Conservation (phyloP, 1,140 invertebrate species). For the Panagrolaimus sp. region DNA sequence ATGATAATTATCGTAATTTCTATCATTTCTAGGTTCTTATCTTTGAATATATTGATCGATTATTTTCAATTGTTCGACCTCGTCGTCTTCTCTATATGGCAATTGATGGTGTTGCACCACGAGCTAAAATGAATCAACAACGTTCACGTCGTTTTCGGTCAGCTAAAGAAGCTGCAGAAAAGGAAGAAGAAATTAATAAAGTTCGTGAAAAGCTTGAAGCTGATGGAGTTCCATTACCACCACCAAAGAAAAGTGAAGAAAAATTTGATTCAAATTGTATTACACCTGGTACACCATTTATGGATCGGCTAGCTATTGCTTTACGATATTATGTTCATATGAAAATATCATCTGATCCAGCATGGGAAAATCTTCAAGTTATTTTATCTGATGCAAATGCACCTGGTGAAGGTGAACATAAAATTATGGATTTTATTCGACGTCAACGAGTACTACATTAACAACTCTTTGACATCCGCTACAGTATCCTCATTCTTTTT, state of each 20-base stretch:
- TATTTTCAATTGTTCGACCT: slow-evolving; percentile 89
- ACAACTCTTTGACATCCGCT: too few species aligned
- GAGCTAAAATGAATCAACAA: slow-evolving; percentile 88
- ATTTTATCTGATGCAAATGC: slow-evolving; percentile 97
- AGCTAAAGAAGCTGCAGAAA: slow-evolving; percentile 87
- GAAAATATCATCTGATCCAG: slow-evolving; percentile 83
- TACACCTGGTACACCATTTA: slow-evolving; percentile 95
- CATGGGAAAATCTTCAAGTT: slow-evolving; percentile 87
- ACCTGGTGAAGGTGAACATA: slow-evolving; percentile 96
- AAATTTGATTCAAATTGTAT: slow-evolving; percentile 99
- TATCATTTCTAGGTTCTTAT: too few species aligned
- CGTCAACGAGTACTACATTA: slow-evolving; percentile 70
- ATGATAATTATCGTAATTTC: too few species aligned
- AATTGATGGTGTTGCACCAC: slow-evolving; percentile 86
- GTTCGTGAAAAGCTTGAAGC: slow-evolving; percentile 64
- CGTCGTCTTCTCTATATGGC: slow-evolving; percentile 96
- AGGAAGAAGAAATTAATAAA: slow-evolving; percentile 72
- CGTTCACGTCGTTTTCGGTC: slow-evolving; percentile 89
- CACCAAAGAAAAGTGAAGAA: slow-evolving; percentile 80
- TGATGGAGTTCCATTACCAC: slow-evolving; percentile 76
- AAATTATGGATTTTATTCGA: slow-evolving; percentile 97
- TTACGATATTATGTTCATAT: slow-evolving; percentile 94
- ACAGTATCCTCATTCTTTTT: slow-evolving; percentile 59
- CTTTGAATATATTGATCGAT: slow-evolving; percentile 93
- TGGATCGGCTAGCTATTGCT: slow-evolving; percentile 85